Conservation (phyloP, 2,113 vertebrate species). For the Ellobius talpinus region DNA sequence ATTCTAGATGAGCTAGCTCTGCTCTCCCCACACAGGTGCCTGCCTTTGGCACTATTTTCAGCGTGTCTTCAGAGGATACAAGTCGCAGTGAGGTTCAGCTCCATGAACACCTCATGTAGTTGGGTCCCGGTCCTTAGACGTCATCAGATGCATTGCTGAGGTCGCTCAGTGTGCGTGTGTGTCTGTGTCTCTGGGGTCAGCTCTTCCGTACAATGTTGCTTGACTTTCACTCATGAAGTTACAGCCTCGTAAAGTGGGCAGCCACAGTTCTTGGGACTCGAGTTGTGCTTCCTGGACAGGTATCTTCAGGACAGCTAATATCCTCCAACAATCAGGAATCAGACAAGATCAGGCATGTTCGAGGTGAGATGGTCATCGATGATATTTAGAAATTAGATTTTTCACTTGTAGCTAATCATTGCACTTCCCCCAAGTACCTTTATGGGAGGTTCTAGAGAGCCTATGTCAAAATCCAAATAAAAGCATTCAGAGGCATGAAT, state of each 20-base stretch:
- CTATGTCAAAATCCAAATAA: slow-evolving; percentile 63
- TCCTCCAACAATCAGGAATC: slow-evolving; percentile 52
- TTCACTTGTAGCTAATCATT: slow-evolving; percentile 28
- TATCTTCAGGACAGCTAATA: slow-evolving; percentile 32
- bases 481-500: slow-evolving; percentile 54
- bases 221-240: not conserved
- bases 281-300: not conserved
- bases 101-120: not conserved
- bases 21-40: not conserved
- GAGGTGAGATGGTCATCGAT: not conserved
- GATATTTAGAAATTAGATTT: not conserved
- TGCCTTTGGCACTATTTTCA: not conserved
- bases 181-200: not conserved
- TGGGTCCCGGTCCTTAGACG: not conserved
- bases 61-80: not conserved
- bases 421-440: slow-evolving; percentile 5
- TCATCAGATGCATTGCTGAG: not conserved
- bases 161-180: not conserved
- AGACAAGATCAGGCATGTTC: not conserved
- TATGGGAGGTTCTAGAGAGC: slow-evolving; percentile 36
- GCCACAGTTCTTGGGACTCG: not conserved
- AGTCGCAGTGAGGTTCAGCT: not conserved
- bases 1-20: not conserved
- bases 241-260: not conserved
- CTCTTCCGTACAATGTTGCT: not conserved